Conservation (phyloP, 2,797 vertebrate genomes). For the Rhincodon typus region DNA sequence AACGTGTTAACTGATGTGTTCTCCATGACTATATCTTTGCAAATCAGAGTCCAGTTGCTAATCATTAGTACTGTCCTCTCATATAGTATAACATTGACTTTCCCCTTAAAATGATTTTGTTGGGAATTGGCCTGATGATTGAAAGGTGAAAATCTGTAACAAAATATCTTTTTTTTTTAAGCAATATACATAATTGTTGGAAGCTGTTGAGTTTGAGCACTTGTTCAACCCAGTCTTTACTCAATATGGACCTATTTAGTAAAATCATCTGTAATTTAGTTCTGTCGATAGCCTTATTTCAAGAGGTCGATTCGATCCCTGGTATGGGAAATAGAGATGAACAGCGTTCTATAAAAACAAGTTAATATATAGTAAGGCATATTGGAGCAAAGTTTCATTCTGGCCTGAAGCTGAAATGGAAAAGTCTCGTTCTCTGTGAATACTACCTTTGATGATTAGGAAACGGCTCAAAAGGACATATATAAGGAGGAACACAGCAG, state of each 20-base stretch:
- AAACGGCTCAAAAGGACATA: background rate
- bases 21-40: too few species aligned
- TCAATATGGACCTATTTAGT: background rate
- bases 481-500: too few species aligned
- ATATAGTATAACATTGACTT: too few species aligned
- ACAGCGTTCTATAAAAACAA: too few species aligned
- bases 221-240: background rate
- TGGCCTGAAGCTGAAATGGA: background rate
- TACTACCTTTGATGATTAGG: background rate
- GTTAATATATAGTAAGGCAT: background rate
- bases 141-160: too few species aligned
- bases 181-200: too few species aligned
- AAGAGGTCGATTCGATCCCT: background rate
- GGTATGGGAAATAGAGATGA: background rate
- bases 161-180: too few species aligned
- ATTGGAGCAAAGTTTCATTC: background rate
- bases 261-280: background rate
- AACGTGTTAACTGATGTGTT: too few species aligned
- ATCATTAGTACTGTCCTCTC: too few species aligned
- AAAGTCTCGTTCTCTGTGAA: background rate
- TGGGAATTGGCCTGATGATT: too few species aligned
- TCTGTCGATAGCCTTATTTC: background rate
- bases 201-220: background rate
- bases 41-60: too few species aligned
- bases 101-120: too few species aligned